Evolutionary conservation across 2,797 vertebrate species (phyloP), one percentile per base, ranked within the genome.

Genomic region (Cuculus canorus): DNA sequence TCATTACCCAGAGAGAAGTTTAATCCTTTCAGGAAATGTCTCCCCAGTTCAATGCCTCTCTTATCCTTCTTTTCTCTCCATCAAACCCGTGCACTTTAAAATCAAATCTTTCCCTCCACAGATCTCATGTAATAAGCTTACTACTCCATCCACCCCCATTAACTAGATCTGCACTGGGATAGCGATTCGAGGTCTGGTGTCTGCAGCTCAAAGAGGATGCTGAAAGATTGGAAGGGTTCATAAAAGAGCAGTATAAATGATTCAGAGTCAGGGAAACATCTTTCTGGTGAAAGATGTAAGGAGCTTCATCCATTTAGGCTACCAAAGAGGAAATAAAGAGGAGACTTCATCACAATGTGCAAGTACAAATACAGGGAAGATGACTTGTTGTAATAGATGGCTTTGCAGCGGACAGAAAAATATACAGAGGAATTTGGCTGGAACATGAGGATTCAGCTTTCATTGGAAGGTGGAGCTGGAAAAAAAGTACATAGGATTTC

Each of bases 11-110:
- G 78, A 75, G 45, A 87, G 73, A 75, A 91, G 79, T 82, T 92
- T 85, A 88, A 92, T 95, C 90, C 79, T 82, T 73, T 70, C 57
- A 92, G 64, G 90, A 92, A 82, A 81, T 47, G 54, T 66, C 86
- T 92, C 61, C 66, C 66, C 45, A 53, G 0, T 72, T 69, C 94
- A 84, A 19, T 56, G 65, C 59, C n/a, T 92, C 47, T 82, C 43
- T 90, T 82, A 92, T 82, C 79, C 71, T 92, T 83, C 87, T 90
- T 91, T 84, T 60, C 82, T 69, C 79, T 78, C 83, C 60, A 68
- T 82, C 56, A 61, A 72, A 76, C 35, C 23, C 28, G 66, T 71
- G 73, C 54, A 22, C 75, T 91, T 76, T 17, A 37, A 72, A 92
- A 76, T 76, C 54, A 90, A 64, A 85, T 85, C 71, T 87, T 75